Evolutionary conservation across 2,797 vertebrate genomes (phyloP), one percentile per base, ranked within the genome.

Genomic region (Urocyon cinereoargenteus): DNA sequence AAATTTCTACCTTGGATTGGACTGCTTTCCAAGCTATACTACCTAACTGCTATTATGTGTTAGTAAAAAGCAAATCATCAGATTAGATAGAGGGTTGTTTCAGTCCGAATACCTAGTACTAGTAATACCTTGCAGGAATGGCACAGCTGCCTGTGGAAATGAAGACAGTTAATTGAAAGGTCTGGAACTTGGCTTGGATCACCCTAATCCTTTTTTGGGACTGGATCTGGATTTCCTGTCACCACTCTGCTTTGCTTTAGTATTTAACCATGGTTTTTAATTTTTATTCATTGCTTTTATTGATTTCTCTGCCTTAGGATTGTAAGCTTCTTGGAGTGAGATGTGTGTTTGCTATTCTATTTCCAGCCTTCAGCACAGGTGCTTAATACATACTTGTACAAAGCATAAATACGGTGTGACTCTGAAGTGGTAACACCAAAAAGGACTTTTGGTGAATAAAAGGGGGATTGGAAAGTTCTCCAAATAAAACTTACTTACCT

Each of bases 201-300:
- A 73, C 84, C 31, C 24, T 85, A n/a, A n/a, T 70, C 9, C 36
- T n/a, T 92, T 3, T 73, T 57, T 81, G 45, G 34, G 6, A 91
- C 15, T 91, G 10, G 21, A 53, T 59, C 14, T 40, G 22, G 2
- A 81, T 70, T 96, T 49, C 5, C 45, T 68, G 9, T 59, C 24
- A 91, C 57, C 66, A 18, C 24, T 64, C 3, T 88, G 49, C 49
- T 64, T 90, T 91, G 36, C 11, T 64, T 90, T 87, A 57, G 15
- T 64, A 72, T 81, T 88, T 95, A 62, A 57, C 59, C 11, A 83
- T 87, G 22, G 28, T 79, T 95, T 96, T 14, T 85, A 78, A 79
- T 66, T 91, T 64, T 81, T 79, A 45, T 53, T 40, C 51, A 11
- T 90, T 34, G 31, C 24, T 53, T 75, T 62, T 64, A 89, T 59